Base-by-base conservation (phyloP, 2,888 invertebrate genomes). In the Cepaea hortensis region DNA sequence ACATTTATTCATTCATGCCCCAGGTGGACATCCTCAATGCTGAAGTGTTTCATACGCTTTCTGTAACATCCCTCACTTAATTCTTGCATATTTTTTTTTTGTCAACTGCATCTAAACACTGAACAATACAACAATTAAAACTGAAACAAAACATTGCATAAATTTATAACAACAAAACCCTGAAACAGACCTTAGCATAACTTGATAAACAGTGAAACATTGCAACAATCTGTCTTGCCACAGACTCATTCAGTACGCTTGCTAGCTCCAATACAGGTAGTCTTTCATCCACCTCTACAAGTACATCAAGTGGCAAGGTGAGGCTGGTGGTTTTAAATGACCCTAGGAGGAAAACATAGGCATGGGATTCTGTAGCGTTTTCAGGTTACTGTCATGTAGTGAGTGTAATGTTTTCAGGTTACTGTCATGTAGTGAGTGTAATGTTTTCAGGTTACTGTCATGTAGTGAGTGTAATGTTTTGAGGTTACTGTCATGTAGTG, bases 301-400 rank as follows among this genome's bases (percentile, higher is more conserved):
- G 85, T 9, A 90, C 89, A 89, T 93, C 92, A 72, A 93, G 83
- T 9, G 90, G 90, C 15, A 93, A 86, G 11, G 83, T 87, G 48
- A 93, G 73, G 4, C 84, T 85, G 15, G 91, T 89, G 11, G 89
- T 88, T 70, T 89, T 90, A 55, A 90, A 90, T 35, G 89, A 87
- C 35, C 90, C 93, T 93, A 87, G 46, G 89, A 79, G 18, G 68
- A n/a, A 68, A 68, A 20, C 5, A 20, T 18, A 68, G 18, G 68
- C 13, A 68, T 15, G 15, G 13, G 13, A n/a, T 68, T 68, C 15
- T 55, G 55, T 55, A 55, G 11, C 2, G 55, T 55, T 55, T 55
- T 55, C 55, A 55, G 55, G 55, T 55, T 9, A 55, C 55, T 55
- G 11, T 55, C 11, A 55, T 6, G 55, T 55, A 55, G 2, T 0